Evolutionary conservation across 2,888 invertebrate species (phyloP).

Genomic region (Andrena chrysosceles): DNA sequence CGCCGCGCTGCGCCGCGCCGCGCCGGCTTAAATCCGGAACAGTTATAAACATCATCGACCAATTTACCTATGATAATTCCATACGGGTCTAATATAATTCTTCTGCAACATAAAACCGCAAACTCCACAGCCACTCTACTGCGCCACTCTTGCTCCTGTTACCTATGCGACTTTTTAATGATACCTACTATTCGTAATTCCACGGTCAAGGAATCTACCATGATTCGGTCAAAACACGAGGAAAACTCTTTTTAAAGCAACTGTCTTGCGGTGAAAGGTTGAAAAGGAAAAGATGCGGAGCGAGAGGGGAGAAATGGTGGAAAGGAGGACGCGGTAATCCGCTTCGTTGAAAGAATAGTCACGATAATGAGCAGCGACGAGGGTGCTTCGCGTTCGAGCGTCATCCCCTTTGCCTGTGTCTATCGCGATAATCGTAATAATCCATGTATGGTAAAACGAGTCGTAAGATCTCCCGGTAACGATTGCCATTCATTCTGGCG

Average conservation of each 20-base stretch:
- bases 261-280: too few relatives aligned
- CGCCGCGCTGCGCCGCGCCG: constrained; percentile 51
- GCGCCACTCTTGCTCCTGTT: constrained; percentile 29
- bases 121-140: constrained; percentile 63
- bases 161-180: constrained; percentile 56
- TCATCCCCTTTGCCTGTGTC: too few relatives aligned
- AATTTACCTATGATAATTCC: constrained; percentile 71
- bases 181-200: constrained; percentile 34
- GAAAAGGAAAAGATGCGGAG: too few relatives aligned
- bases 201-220: constrained; percentile 46
- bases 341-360: not conserved
- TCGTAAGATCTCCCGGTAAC: not conserved
- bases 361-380: not conserved
- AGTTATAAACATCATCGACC: constrained; percentile 69
- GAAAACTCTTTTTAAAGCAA: not conserved
- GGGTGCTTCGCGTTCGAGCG: not conserved
- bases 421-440: not conserved
- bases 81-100: constrained; percentile 52
- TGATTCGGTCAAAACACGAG: constrained; percentile 21
- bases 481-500: not conserved
- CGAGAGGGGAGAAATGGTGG: too few relatives aligned
- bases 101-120: constrained; percentile 61
- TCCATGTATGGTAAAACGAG: constrained; percentile 6
- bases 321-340: too few relatives aligned
- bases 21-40: constrained; percentile 63